Evolutionary conservation across 2,113 vertebrate species (phyloP).

Genomic region (Prietella phreatophila): DNA sequence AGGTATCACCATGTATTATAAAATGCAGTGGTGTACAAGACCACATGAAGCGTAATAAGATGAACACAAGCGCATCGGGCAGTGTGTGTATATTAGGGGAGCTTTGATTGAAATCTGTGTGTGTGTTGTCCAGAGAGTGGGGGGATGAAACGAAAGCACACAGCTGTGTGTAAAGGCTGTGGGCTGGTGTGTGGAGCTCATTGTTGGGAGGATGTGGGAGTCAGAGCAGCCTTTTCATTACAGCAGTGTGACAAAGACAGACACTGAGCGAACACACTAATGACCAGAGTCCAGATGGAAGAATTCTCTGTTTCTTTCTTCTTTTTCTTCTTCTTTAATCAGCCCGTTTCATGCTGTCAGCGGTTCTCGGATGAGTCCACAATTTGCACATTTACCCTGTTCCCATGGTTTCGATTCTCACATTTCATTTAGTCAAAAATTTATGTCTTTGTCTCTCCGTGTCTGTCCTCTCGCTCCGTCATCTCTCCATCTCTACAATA

Average conservation of each 20-base stretch:
- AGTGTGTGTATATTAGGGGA: background rate
- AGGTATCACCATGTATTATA: background rate
- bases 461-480: background rate
- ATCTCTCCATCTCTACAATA: background rate
- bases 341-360: background rate
- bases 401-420: background rate
- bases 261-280: conserved; percentile 13
- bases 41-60: background rate
- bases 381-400: background rate
- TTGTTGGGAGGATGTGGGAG: conserved; percentile 43
- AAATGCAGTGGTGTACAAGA: background rate
- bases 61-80: background rate
- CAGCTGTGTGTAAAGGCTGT: conserved; percentile 33
- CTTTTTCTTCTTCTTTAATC: background rate
- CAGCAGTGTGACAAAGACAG: conserved; percentile 18
- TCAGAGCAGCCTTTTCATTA: conserved; percentile 35
- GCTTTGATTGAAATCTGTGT: background rate
- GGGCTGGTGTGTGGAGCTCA: conserved; percentile 13
- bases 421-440: background rate
- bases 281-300: conserved; percentile 31
- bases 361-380: background rate
- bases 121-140: background rate
- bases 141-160: conserved; percentile 31
- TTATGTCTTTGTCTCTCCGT: background rate
- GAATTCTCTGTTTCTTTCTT: conserved; percentile 11